Evolutionary conservation across 2,113 vertebrate species (phyloP).

Genomic region (Aix galericulata): DNA sequence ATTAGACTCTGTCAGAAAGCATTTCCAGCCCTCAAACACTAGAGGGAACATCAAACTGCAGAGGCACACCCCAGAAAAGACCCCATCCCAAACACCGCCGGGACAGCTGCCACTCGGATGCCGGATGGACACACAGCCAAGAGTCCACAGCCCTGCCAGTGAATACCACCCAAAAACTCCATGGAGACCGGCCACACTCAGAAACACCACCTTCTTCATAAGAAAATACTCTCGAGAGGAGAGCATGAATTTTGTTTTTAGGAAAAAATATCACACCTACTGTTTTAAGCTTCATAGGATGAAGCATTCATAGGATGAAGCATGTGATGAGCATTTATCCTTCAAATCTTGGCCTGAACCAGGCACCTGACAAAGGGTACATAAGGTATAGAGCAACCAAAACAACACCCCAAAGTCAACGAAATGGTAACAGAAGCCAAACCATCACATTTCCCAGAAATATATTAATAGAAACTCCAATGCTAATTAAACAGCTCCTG

Average conservation of each 20-base stretch:
- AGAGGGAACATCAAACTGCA: slow-evolving; percentile 55
- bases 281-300: not conserved
- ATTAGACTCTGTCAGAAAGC: not conserved
- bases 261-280: not conserved
- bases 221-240: not conserved
- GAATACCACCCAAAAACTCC: not conserved
- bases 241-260: not conserved
- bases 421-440: not conserved
- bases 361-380: not conserved
- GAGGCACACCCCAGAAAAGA: slow-evolving; percentile 3
- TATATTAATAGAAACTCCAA: not conserved
- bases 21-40: slow-evolving; percentile 49
- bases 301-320: not conserved
- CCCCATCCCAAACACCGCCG: fast-evolving
- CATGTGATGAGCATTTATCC: not conserved
- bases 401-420: not conserved
- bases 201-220: not conserved
- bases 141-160: not conserved
- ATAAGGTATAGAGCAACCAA: not conserved
- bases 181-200: not conserved
- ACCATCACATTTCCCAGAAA: not conserved
- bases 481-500: not conserved
- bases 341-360: not conserved
- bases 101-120: fast-evolving
- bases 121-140: fast-evolving